A percentile compares a stretch with the other conserved stretches of the same genome.
Conservation (phyloP, 2,888 invertebrate genomes). For the Gryllus longicercus region DNA sequence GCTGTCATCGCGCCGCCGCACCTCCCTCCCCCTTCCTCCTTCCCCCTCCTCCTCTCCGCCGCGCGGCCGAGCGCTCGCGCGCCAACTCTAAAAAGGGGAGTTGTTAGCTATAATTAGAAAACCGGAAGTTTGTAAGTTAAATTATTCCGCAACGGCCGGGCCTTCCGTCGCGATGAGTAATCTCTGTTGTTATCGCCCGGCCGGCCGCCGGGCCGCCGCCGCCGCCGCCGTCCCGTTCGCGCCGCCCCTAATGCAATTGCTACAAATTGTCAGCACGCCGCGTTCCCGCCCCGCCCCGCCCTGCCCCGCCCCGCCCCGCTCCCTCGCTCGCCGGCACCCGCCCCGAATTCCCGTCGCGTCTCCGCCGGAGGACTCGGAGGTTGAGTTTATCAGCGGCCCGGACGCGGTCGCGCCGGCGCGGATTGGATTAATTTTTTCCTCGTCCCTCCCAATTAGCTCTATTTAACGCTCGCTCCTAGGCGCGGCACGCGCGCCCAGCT, state of each 20-base stretch:
- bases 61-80: background rate
- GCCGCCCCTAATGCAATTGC: background rate
- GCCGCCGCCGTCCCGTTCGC: background rate
- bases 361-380: too few species aligned
- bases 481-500: too few species aligned
- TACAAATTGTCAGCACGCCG: background rate
- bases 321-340: too few species aligned
- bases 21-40: background rate
- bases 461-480: background rate
- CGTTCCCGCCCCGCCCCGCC: too few species aligned
- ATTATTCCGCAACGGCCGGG: background rate
- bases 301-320: too few species aligned
- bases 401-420: background rate
- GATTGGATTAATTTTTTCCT: background rate
- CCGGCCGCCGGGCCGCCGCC: background rate
- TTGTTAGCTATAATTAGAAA: constrained; percentile 8
- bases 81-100: background rate
- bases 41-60: background rate
- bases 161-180: background rate
- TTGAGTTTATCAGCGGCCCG: background rate
- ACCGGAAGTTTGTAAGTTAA: constrained; percentile 1
- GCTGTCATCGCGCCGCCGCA: background rate
- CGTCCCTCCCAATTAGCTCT: background rate
- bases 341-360: too few species aligned
- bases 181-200: background rate